Evolutionary conservation across 2,797 vertebrate genomes (phyloP).

Genomic region (Danionella dracula): DNA sequence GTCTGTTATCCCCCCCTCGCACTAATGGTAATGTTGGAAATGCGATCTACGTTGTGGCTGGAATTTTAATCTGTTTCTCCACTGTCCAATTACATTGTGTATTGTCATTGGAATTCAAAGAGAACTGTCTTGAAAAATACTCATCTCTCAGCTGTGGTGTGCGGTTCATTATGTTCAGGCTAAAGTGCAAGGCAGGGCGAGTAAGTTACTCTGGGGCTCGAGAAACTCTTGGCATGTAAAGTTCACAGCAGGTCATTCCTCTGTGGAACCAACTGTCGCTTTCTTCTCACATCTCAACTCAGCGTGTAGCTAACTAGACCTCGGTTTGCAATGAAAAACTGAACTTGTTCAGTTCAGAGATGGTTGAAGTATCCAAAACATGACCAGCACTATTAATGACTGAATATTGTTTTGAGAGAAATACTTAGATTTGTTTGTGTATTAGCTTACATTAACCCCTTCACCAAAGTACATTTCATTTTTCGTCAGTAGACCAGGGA

Average conservation of each 20-base stretch:
- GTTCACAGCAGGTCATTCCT: not conserved
- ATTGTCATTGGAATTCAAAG: conserved; percentile 21
- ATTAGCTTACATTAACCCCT: too few relatives aligned
- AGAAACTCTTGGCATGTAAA: not conserved
- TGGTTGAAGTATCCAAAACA: not conserved
- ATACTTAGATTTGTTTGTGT: too few relatives aligned
- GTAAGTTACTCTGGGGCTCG: not conserved
- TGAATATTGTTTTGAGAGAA: too few relatives aligned
- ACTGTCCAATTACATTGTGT: not conserved
- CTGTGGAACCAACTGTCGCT: not conserved
- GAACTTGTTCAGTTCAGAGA: not conserved
- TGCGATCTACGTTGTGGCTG: conserved; percentile 56
- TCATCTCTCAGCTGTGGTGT: not conserved
- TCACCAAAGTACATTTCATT: too few relatives aligned
- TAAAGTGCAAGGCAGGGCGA: not conserved
- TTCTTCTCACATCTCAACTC: not conserved
- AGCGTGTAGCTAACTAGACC: not conserved
- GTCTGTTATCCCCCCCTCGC: conserved; percentile 37
- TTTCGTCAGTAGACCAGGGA: too few relatives aligned
- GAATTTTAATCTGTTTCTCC: conserved; percentile 62
- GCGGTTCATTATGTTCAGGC: not conserved
- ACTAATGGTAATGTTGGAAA: conserved; percentile 68
- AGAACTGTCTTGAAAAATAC: conserved; percentile 12
- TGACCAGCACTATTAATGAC: too few relatives aligned
- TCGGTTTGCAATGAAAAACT: not conserved